Conservation (phyloP, 2,113 vertebrate genomes). For the Charadrius vociferus region DNA sequence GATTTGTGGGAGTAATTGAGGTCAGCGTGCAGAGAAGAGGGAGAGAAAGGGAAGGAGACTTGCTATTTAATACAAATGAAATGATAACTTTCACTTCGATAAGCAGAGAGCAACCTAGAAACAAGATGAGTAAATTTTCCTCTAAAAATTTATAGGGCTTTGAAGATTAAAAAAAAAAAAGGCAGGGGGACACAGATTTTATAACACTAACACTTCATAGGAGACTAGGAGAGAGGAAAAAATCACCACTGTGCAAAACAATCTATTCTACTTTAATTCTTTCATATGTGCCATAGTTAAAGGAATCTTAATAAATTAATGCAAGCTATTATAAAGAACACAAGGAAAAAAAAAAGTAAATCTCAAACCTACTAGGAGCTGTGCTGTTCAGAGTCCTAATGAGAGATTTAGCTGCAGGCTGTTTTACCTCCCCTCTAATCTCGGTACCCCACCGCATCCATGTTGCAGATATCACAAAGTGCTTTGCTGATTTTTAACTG, state of each 20-base stretch:
- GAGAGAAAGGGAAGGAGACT: not conserved
- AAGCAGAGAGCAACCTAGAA: constrained; percentile 33
- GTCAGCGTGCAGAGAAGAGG: constrained; percentile 54
- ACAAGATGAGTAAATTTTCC: not conserved
- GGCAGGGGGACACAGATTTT: not conserved
- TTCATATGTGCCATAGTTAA: constrained; percentile 23
- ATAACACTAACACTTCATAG: not conserved
- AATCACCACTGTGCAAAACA: constrained; percentile 23
- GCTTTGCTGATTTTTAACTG: not conserved
- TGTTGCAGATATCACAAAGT: not conserved
- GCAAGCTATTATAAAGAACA: not conserved
- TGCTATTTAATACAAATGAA: constrained; percentile 48
- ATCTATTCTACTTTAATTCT: not conserved
- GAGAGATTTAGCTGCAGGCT: not conserved
- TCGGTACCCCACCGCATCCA: not conserved
- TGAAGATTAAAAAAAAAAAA: not conserved
- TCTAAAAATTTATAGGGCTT: constrained; percentile 15
- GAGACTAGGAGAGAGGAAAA: not conserved
- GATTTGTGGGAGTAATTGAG: constrained; percentile 76
- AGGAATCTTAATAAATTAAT: constrained; percentile 48
- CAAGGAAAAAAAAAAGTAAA: not conserved
- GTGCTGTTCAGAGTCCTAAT: not conserved
- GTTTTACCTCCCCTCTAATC: not conserved
- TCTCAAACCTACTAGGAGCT: not conserved
- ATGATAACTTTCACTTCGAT: constrained; percentile 46